phyloP scores from a whole-genome alignment of 2,888 invertebrate genomes.

The Cheilosia variabilis region DNA sequence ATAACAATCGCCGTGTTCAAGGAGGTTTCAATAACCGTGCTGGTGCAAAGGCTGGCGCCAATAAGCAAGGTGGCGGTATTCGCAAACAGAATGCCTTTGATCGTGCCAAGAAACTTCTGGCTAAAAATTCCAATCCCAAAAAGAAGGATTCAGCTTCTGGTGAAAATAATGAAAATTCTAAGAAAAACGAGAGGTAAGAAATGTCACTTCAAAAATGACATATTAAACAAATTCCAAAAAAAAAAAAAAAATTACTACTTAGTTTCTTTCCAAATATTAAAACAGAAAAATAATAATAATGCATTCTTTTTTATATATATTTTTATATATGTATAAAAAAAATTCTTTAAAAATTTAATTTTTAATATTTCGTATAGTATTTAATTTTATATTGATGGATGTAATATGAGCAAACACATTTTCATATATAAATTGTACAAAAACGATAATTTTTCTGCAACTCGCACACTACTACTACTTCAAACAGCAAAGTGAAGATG shows the following conservation, averaged over 20 bases:
- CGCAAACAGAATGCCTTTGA: slow-evolving; percentile 84
- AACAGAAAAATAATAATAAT: slow-evolving; percentile 38
- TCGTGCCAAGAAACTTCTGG: slow-evolving; percentile 84
- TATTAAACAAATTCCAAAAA: slow-evolving; percentile 76
- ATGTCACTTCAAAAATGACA: slow-evolving; percentile 77
- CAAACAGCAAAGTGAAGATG: slow-evolving; percentile 35
- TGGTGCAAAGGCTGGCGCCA: slow-evolving; percentile 81
- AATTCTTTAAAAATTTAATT: slow-evolving; percentile 44
- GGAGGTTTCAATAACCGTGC: slow-evolving; percentile 84
- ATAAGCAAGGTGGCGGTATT: slow-evolving; percentile 83
- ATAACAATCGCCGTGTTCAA: slow-evolving; percentile 80
- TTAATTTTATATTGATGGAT: slow-evolving; percentile 73
- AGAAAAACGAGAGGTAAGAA: slow-evolving; percentile 84
- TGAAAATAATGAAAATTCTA: slow-evolving; percentile 80
- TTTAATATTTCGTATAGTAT: slow-evolving; percentile 59
- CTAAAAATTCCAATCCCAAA: slow-evolving; percentile 84
- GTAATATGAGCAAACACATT: slow-evolving; percentile 49
- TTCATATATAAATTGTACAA: slow-evolving; percentile 59
- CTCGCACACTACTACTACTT: slow-evolving; percentile 38
- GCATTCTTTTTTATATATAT: slow-evolving; percentile 66
- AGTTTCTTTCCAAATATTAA: slow-evolving; percentile 74
- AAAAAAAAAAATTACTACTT: slow-evolving; percentile 77
- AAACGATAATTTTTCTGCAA: slow-evolving; percentile 54
- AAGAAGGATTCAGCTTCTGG: slow-evolving; percentile 84
- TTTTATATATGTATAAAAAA: slow-evolving; percentile 65